A percentile compares a stretch with the other conserved stretches of the same genome.
Conservation (phyloP, 53 echinoderm and acorn worm species). For the Zoroaster sp. region DNA sequence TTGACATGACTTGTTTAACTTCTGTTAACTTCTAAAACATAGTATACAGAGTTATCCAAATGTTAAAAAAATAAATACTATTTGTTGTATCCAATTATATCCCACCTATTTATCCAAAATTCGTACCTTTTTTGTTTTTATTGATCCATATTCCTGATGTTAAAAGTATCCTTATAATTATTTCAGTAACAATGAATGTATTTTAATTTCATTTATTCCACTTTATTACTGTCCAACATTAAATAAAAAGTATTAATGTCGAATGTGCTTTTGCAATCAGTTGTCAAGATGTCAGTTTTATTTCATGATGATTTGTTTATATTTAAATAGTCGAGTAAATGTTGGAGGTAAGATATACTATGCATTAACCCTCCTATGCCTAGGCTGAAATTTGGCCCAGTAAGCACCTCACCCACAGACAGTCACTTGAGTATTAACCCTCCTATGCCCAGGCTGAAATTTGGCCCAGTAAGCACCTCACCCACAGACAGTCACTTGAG, state of each 20-base stretch:
- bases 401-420: too few species aligned
- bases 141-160: constrained; percentile 8
- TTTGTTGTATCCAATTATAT: constrained; percentile 1
- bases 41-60: not conserved
- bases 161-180: not conserved
- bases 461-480: too few species aligned
- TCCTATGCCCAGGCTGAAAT: too few species aligned
- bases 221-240: constrained; percentile 17
- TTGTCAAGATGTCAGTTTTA: not conserved
- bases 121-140: not conserved
- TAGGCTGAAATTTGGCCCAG: too few species aligned
- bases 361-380: too few species aligned
- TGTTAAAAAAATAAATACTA: not conserved
- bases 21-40: not conserved
- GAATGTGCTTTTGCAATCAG: constrained; percentile 39
- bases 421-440: too few species aligned
- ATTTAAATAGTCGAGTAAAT: too few species aligned
- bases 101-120: constrained; percentile 12
- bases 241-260: constrained; percentile 1
- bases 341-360: too few species aligned
- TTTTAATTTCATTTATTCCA: constrained; percentile 26
- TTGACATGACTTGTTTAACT: not conserved
- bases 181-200: constrained; percentile 3
- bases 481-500: too few species aligned
- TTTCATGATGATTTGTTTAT: too few species aligned